phyloP scores from a whole-genome alignment of 2,113 vertebrate genomes.

The Clinocottus analis region DNA sequence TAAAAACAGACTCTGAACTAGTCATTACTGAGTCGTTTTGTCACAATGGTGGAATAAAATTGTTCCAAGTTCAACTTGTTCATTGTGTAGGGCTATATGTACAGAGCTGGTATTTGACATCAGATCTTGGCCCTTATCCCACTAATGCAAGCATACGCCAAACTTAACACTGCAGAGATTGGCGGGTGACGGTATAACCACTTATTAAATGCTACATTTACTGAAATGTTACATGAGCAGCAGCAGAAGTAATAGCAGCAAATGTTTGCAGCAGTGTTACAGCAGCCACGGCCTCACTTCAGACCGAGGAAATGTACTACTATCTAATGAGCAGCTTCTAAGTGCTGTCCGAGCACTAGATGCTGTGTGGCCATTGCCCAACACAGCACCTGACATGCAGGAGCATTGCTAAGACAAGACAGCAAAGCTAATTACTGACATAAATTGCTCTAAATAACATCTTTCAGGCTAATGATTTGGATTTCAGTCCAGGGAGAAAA shows the following conservation, averaged over 20 bases:
- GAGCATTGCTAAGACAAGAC: background rate
- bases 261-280: slow-evolving; percentile 10
- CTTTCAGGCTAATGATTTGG: background rate
- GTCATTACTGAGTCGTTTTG: background rate
- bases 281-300: slow-evolving; percentile 12
- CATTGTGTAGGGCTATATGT: background rate
- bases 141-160: slow-evolving; percentile 3
- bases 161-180: slow-evolving; percentile 12
- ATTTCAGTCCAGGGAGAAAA: background rate
- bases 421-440: background rate
- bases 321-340: slow-evolving; percentile 16
- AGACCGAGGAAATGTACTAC: slow-evolving; percentile 3
- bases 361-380: slow-evolving; percentile 10
- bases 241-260: background rate
- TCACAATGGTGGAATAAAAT: background rate
- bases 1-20: slow-evolving; percentile 10
- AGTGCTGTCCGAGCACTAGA: slow-evolving; percentile 15
- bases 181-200: slow-evolving; percentile 5
- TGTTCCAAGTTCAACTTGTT: background rate
- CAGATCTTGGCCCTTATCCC: slow-evolving; percentile 6
- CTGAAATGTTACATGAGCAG: slow-evolving; percentile 1
- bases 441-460: background rate
- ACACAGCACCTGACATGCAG: background rate
- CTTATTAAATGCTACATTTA: slow-evolving; percentile 34
- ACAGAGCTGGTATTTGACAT: slow-evolving; percentile 13